Conservation (phyloP, 2,888 invertebrate species). For the Ptycholaimellus sp. region DNA sequence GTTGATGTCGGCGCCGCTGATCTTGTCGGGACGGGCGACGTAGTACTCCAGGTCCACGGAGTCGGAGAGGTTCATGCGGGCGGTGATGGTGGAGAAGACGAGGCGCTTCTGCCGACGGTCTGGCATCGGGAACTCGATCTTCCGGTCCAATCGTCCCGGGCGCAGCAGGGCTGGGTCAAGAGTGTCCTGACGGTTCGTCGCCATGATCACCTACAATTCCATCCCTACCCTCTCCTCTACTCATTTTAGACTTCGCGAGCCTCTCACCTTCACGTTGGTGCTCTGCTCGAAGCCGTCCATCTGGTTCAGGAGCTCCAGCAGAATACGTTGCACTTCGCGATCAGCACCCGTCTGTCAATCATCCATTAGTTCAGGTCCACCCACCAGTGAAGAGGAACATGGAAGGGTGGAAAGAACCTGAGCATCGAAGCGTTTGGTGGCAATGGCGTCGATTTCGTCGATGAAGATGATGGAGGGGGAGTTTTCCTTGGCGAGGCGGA, state of each 20-base stretch:
- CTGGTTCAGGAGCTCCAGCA: slow-evolving; percentile 84
- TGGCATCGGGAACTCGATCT: slow-evolving; percentile 93
- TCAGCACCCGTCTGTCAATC: background rate
- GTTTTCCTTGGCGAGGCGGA: slow-evolving; percentile 92
- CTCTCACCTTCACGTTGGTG: slow-evolving; percentile 75
- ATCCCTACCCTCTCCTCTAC: background rate
- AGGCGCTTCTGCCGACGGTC: slow-evolving; percentile 69
- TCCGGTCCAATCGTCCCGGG: slow-evolving; percentile 72
- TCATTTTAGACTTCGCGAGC: background rate
- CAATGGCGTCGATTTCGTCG: slow-evolving; percentile 98
- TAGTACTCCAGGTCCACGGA: slow-evolving; percentile 94
- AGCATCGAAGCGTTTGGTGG: slow-evolving; percentile 52
- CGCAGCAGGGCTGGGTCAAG: slow-evolving; percentile 84
- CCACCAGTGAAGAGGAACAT: background rate
- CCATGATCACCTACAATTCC: slow-evolving; percentile 50
- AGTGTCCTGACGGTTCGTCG: slow-evolving; percentile 87
- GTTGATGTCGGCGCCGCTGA: slow-evolving; percentile 96
- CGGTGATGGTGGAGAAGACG: slow-evolving; percentile 88
- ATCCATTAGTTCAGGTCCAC: background rate
- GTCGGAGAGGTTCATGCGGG: slow-evolving; percentile 86
- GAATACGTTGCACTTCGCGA: slow-evolving; percentile 67
- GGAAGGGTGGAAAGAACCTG: background rate
- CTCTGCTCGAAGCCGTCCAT: slow-evolving; percentile 99
- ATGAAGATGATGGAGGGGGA: slow-evolving; percentile 98
- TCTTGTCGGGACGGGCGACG: slow-evolving; percentile 89